Base-by-base conservation (phyloP, 2,113 vertebrate genomes). In the Otis tarda region DNA sequence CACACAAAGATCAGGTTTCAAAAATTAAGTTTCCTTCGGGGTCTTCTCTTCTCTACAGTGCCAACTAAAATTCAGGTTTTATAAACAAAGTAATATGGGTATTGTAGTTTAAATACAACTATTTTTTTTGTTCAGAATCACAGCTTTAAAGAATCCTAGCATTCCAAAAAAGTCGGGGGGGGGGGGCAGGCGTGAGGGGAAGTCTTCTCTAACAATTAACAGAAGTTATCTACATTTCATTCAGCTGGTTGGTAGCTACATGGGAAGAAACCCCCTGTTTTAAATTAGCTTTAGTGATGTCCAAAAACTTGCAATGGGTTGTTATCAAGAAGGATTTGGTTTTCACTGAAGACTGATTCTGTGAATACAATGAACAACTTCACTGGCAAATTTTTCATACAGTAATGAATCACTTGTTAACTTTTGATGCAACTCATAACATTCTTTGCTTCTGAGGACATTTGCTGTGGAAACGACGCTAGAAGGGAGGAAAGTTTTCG, bases 1-100 rank as follows among this genome's bases (percentile, higher is more conserved):
- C 95, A 93, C 92, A 96, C 65, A 95, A 74, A 89, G 90, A 94
- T 93, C 89, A 61, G 5, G 47, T 96, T 94, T 96, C 95, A 53
- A 94, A 86, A 94, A 28, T 35, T 41, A 73, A 33, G 31, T 89
- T 94, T 92, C 56, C 77, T 95, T 94, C 49, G 79, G 33, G 41
- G 35, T 41, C 56, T 94, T 64, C 60, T 91, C n/a, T 80, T 61
- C 24, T 84, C 25, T 57, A 80, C 27, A 57, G 30, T 30, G 64
- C 80, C 95, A 94, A 83, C 69, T 69, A 70, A 88, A 94, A 96
- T 75, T 63, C 49, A 78, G 41, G 35, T 90, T 90, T 82, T 82
- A 64, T 91, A 92, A 96, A 96, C 86, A 89, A 71, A 88, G 80
- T 75, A 90, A 63, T 86, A 86, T 12, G 27, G 71, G 28, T 55